Evolutionary conservation across 2,113 vertebrate genomes (phyloP).

Genomic region (Sceloporus tristichus): DNA sequence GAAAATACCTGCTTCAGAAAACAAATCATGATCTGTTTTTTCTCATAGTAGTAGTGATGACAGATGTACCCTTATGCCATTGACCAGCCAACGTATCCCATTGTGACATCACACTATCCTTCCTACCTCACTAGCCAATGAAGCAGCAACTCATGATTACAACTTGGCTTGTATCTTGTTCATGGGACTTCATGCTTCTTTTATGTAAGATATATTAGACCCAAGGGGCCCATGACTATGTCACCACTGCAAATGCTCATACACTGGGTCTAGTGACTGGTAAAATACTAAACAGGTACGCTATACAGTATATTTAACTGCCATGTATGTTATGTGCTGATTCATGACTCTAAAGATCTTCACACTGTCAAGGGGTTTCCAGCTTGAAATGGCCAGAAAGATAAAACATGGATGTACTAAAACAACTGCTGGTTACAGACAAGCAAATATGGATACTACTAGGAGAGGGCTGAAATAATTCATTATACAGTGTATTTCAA

Average conservation of each 20-base stretch:
- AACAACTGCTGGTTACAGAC: neutral
- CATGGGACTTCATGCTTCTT: too few species aligned
- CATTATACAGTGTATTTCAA: neutral
- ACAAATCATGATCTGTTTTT: neutral
- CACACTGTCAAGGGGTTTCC: neutral
- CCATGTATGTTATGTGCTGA: neutral
- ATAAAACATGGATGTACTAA: neutral
- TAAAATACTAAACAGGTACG: neutral
- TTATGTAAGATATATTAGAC: neutral
- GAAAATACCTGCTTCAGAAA: neutral
- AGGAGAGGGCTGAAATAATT: neutral
- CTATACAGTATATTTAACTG: neutral
- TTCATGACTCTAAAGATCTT: neutral
- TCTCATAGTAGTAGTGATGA: neutral
- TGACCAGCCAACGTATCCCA: neutral
- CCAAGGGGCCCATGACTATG: neutral
- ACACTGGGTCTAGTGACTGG: neutral
- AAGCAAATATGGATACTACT: neutral
- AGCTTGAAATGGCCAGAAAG: neutral
- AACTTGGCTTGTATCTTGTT: neutral
- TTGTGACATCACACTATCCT: neutral
- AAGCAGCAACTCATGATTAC: neutral
- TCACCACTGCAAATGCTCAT: neutral
- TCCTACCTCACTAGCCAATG: neutral
- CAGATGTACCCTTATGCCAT: neutral